A percentile compares a stretch with the other conserved stretches of the same genome.
These are phyloP conservation scores for Corvus hawaiiensis DNA, from an alignment of 2,113 vertebrate genomes.

Conservation along the genomic window DNA sequence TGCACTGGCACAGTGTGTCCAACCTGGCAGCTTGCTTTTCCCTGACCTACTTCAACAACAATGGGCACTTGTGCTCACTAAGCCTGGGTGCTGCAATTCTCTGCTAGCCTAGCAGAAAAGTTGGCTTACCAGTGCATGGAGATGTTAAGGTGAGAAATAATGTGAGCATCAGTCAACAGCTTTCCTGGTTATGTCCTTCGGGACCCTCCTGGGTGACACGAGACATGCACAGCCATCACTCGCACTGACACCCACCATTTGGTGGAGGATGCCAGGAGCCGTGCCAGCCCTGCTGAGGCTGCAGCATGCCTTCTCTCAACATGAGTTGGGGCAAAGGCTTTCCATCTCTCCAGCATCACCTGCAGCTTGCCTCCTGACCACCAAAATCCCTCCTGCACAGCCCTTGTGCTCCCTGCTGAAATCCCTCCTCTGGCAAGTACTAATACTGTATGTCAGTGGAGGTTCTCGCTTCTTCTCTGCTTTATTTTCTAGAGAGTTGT, in stretches of 20 bases:
- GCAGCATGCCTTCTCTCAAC: background rate
- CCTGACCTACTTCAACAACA: background rate
- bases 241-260: background rate
- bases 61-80: rapidly evolving
- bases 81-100: background rate
- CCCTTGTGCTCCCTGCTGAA: background rate
- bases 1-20: rapidly evolving
- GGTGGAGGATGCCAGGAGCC: background rate
- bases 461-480: background rate
- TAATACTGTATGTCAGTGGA: background rate
- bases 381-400: background rate
- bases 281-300: background rate
- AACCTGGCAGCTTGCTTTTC: background rate
- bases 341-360: background rate
- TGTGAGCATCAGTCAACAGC: background rate
- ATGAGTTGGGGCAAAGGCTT: background rate
- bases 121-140: background rate
- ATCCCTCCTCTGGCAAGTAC: background rate
- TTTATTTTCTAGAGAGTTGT: background rate
- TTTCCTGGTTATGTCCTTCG: background rate
- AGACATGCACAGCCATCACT: rapidly evolving
- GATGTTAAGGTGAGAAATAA: background rate
- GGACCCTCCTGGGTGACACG: background rate
- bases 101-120: background rate
- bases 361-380: background rate